These are phyloP conservation scores for Cinclus cinclus DNA, from an alignment of 2,113 vertebrate genomes.

Conservation along the genomic window DNA sequence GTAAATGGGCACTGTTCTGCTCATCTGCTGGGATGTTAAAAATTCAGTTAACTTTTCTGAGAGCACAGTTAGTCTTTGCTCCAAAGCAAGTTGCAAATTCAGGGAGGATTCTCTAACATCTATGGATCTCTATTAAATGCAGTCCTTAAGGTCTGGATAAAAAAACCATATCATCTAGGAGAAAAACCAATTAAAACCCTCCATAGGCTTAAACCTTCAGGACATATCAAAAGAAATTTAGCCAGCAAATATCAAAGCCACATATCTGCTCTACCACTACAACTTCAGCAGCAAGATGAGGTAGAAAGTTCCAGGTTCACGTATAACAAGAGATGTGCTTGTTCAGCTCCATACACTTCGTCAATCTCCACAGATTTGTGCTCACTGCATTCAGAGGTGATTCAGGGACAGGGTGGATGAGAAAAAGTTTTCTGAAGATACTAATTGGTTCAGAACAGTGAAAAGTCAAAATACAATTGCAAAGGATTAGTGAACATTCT, in stretches of 20 bases:
- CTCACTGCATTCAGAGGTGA: not conserved
- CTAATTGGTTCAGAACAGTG: not conserved
- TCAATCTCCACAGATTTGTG: not conserved
- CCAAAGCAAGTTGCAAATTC: not conserved
- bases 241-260: not conserved
- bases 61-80: not conserved
- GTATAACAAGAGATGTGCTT: accelerated
- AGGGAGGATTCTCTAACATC: not conserved
- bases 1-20: not conserved
- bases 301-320: not conserved
- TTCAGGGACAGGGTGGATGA: not conserved
- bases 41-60: not conserved
- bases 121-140: not conserved
- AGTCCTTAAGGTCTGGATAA: not conserved
- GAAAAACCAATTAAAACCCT: not conserved
- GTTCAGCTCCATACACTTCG: not conserved
- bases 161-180: not conserved
- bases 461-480: not conserved
- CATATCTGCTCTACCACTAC: not conserved
- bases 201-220: not conserved
- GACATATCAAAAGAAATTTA: not conserved
- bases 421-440: not conserved
- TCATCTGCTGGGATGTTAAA: not conserved
- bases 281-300: not conserved
- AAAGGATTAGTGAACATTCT: not conserved